These are phyloP conservation scores for Lethrus apterus DNA, from an alignment of 1,140 invertebrate genomes.

Conservation along the genomic window DNA sequence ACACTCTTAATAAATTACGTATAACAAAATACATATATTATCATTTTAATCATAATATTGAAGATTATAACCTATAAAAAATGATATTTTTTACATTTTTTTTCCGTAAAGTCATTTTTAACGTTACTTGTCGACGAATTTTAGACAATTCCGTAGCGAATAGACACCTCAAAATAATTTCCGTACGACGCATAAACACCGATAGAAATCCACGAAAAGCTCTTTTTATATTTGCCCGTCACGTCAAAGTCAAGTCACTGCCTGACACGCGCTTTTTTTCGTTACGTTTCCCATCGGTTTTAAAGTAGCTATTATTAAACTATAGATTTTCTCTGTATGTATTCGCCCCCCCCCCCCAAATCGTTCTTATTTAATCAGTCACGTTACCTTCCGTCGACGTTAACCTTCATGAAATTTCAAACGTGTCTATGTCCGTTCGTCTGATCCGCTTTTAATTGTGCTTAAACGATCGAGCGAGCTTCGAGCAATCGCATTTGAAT, in stretches of 20 bases:
- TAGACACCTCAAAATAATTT: slow-evolving; percentile 2
- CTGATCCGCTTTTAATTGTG: neutral
- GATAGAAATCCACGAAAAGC: neutral
- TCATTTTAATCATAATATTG: too few relatives aligned
- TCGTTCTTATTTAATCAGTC: neutral
- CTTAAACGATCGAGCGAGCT: neutral
- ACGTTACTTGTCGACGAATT: too few relatives aligned
- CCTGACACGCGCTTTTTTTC: slow-evolving; percentile 15
- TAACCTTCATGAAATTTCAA: slow-evolving; percentile 26
- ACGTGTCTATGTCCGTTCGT: slow-evolving; percentile 22
- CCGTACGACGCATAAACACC: neutral
- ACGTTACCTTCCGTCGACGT: neutral
- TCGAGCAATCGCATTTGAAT: neutral
- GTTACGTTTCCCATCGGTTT: slow-evolving; percentile 1
- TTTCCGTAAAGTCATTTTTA: too few relatives aligned
- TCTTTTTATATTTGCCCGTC: slow-evolving; percentile 13
- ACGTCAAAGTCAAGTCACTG: slow-evolving; percentile 18
- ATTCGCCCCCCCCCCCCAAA: neutral
- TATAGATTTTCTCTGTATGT: neutral
- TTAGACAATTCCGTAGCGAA: too few relatives aligned
- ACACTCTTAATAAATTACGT: too few relatives aligned
- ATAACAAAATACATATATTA: too few relatives aligned
- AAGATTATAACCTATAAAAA: too few relatives aligned
- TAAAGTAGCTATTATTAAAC: slow-evolving; percentile 3
- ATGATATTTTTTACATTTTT: too few relatives aligned